phyloP scores from a whole-genome alignment of 53 echinoderm and acorn worm genomes.

The Pentamera pediparva region DNA sequence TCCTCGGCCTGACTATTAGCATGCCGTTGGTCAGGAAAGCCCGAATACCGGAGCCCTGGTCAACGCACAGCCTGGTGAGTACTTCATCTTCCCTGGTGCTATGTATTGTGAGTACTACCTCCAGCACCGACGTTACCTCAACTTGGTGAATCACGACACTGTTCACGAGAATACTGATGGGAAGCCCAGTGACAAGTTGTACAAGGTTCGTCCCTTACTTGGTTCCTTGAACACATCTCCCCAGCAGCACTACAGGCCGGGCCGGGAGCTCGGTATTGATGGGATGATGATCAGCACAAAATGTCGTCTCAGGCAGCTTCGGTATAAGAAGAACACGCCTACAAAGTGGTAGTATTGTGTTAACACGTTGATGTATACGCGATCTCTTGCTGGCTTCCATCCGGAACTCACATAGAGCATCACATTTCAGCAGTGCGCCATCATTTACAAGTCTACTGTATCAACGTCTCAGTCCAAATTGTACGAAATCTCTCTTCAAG shows the following conservation, averaged over 20 bases:
- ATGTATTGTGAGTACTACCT: neutral
- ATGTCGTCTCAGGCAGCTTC: neutral
- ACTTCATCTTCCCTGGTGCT: neutral
- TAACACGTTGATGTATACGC: too few relatives aligned
- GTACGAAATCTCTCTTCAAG: too few relatives aligned
- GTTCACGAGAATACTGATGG: neutral
- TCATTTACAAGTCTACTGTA: too few relatives aligned
- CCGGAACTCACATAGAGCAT: too few relatives aligned
- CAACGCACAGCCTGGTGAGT: neutral
- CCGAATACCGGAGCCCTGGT: neutral
- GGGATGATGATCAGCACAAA: constrained; percentile 27
- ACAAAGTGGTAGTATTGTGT: too few relatives aligned
- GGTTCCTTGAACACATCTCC: constrained; percentile 15
- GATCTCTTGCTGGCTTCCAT: too few relatives aligned
- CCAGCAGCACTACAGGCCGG: neutral
- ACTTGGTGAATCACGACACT: neutral
- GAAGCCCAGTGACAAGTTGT: constrained; percentile 22
- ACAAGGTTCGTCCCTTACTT: constrained; percentile 30
- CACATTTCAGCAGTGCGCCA: too few relatives aligned
- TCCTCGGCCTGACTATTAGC: too few relatives aligned
- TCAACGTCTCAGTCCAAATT: too few relatives aligned
- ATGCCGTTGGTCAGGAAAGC: constrained; percentile 1
- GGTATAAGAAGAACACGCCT: constrained; percentile 17
- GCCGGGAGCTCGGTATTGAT: constrained; percentile 2
- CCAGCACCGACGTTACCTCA: neutral